A percentile compares a stretch with the other conserved stretches of the same genome.
Conservation (phyloP, 2,797 vertebrate species). For the Ceyx erithaca region DNA sequence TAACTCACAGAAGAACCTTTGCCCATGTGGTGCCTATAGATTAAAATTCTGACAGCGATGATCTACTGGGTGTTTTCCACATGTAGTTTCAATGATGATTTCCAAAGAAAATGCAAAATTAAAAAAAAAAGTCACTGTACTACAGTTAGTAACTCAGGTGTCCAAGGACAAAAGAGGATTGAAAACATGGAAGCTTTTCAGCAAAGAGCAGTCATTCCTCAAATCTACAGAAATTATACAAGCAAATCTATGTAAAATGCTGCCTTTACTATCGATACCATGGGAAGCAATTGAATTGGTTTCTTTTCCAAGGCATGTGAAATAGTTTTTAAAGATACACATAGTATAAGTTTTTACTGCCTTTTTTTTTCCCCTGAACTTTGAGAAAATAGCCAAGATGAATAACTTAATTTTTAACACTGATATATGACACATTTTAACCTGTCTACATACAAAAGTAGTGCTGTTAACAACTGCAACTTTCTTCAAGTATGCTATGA, state of each 20-base stretch:
- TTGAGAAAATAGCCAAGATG: conserved; percentile 75
- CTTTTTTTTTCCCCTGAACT: conserved; percentile 64
- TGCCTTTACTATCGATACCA: conserved; percentile 18
- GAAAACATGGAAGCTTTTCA: conserved; percentile 22
- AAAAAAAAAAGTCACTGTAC: not conserved
- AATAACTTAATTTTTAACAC: conserved; percentile 79
- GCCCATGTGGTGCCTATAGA: not conserved
- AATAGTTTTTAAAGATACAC: conserved; percentile 58
- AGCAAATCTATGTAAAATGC: not conserved
- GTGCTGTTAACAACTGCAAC: conserved; percentile 81
- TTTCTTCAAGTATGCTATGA: conserved; percentile 82
- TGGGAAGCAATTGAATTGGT: not conserved
- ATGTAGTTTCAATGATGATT: not conserved
- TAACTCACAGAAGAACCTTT: not conserved
- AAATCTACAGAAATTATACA: not conserved
- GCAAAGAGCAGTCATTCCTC: not conserved
- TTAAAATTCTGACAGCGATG: not conserved
- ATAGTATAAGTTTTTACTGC: conserved; percentile 54
- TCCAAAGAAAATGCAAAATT: conserved; percentile 16
- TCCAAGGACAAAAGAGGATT: conserved; percentile 16
- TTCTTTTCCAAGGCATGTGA: conserved; percentile 35
- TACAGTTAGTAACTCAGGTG: not conserved
- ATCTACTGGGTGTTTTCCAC: not conserved
- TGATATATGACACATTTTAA: conserved; percentile 80
- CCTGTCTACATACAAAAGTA: conserved; percentile 78